These are phyloP conservation scores for Ciconia nigra DNA, from an alignment of 2,797 vertebrate species.

Conservation along the genomic window DNA sequence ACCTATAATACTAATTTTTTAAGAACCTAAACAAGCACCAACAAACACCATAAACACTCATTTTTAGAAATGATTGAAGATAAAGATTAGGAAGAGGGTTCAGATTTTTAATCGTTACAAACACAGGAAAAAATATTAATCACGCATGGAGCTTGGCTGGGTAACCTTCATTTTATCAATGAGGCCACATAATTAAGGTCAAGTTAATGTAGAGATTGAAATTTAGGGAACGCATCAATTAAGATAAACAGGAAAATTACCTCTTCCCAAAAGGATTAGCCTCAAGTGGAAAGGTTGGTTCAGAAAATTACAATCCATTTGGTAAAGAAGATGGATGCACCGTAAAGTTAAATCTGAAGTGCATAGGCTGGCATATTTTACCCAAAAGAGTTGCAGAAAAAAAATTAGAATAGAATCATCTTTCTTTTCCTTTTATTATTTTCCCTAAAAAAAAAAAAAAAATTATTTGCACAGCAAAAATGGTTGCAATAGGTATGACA, in stretches of 20 bases:
- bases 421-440: neutral
- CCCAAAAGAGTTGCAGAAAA: neutral
- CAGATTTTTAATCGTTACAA: neutral
- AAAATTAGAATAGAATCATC: neutral
- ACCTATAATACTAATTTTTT: neutral
- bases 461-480: neutral
- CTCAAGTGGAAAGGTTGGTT: slow-evolving; percentile 41
- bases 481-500: neutral
- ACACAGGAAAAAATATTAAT: slow-evolving; percentile 12
- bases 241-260: slow-evolving; percentile 61
- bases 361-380: neutral
- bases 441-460: neutral
- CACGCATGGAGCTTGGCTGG: neutral
- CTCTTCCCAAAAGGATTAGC: slow-evolving; percentile 53
- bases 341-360: neutral
- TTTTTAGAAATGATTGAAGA: neutral
- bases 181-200: slow-evolving; percentile 41
- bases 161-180: slow-evolving; percentile 39
- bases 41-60: neutral
- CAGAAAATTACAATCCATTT: slow-evolving; percentile 34
- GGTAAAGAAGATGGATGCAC: neutral
- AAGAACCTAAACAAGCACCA: neutral
- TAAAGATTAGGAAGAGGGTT: neutral
- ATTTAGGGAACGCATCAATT: slow-evolving; percentile 38
- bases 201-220: slow-evolving; percentile 45